Conservation (phyloP, 37 sponge, comb jelly and placozoan species). For the Amphimedon queenslandica region DNA sequence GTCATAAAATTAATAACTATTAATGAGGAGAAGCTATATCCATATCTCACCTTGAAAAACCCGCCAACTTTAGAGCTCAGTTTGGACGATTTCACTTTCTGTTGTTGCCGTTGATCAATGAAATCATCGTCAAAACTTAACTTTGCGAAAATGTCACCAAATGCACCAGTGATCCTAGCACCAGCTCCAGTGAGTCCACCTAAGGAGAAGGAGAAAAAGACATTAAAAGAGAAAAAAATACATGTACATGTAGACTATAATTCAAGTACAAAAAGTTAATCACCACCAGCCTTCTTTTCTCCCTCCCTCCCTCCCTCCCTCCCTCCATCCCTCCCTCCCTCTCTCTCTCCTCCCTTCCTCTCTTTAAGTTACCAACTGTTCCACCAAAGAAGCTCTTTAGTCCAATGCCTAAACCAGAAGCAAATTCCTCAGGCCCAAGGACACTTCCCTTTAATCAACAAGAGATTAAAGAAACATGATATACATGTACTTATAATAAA, state of each 20-base stretch:
- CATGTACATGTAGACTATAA: background rate
- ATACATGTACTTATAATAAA: too few species aligned
- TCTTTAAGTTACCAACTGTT: conserved; percentile 57
- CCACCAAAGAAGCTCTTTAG: conserved; percentile 69
- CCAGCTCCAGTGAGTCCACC: conserved; percentile 88
- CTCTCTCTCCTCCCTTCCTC: background rate
- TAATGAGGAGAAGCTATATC: too few species aligned
- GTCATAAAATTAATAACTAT: background rate
- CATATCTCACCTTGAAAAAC: conserved; percentile 69
- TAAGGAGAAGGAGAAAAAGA: conserved; percentile 6
- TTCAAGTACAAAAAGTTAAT: too few species aligned
- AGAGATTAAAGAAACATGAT: background rate
- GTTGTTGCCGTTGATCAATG: conserved; percentile 66
- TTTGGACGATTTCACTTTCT: conserved; percentile 35
- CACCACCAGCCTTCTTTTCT: too few species aligned
- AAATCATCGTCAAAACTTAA: conserved; percentile 76
- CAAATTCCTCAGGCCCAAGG: conserved; percentile 85
- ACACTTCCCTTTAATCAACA: conserved; percentile 73
- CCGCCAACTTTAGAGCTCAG: conserved; percentile 57
- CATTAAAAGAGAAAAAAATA: background rate
- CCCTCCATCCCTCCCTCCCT: too few species aligned
- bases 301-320: background rate
- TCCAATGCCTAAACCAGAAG: conserved; percentile 74
- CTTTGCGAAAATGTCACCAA: conserved; percentile 84
- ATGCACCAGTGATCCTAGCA: conserved; percentile 73